Conservation (phyloP, 1,140 invertebrate species). For the Andricus grossulariae region DNA sequence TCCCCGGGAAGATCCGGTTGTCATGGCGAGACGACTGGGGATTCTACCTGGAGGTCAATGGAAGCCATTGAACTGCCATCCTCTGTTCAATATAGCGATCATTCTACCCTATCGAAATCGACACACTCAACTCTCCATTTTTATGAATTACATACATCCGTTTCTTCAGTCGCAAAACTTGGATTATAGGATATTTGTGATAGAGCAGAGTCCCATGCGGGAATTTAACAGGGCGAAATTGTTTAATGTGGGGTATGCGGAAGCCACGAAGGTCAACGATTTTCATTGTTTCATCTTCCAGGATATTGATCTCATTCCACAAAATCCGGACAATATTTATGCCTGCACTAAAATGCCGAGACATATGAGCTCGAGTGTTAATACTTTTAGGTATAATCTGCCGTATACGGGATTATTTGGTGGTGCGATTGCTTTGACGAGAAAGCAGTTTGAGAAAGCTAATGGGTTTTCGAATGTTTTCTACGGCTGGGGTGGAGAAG, state of each 20-base stretch:
- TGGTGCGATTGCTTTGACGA: conserved; percentile 84
- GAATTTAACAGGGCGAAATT: conserved; percentile 96
- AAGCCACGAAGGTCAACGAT: conserved; percentile 82
- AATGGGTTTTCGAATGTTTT: conserved; percentile 96
- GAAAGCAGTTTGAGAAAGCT: conserved; percentile 83
- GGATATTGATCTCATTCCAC: conserved; percentile 95
- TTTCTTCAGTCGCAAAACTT: conserved; percentile 92
- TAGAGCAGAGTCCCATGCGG: conserved; percentile 87
- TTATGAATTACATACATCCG: conserved; percentile 92
- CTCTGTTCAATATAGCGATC: conserved; percentile 88
- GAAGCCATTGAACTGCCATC: conserved; percentile 83
- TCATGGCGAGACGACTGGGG: conserved; percentile 61
- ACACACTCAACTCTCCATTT: conserved; percentile 85
- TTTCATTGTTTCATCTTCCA: conserved; percentile 96
- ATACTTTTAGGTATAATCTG: conserved; percentile 90
- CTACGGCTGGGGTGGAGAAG: conserved; percentile 92
- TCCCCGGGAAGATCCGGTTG: conserved; percentile 59
- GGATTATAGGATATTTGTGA: conserved; percentile 91
- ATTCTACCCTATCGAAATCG: conserved; percentile 93
- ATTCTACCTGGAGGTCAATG: conserved; percentile 81
- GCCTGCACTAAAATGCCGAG: conserved; percentile 90
- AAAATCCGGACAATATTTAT: conserved; percentile 93
- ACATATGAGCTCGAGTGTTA: conserved; percentile 94
- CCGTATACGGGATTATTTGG: conserved; percentile 86
- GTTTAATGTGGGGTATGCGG: conserved; percentile 92